These are phyloP conservation scores for Pseudopleuronectes americanus DNA, from an alignment of 2,797 vertebrate species.

Conservation along the genomic window DNA sequence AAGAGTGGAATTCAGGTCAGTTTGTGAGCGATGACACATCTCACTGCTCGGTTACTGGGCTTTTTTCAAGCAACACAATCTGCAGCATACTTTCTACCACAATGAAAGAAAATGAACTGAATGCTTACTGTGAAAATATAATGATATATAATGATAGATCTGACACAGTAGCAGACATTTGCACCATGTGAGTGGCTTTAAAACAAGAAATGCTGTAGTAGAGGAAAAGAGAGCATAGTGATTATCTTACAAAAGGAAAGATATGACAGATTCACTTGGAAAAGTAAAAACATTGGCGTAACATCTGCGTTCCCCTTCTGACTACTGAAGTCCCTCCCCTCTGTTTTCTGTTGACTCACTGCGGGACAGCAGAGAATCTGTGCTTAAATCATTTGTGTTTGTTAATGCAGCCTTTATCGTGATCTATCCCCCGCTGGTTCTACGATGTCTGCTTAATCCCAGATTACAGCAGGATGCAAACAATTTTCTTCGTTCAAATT, in stretches of 20 bases:
- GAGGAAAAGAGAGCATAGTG: not conserved
- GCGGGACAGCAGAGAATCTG: slow-evolving; percentile 7
- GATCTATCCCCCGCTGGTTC: slow-evolving; percentile 43
- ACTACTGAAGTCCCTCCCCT: not conserved
- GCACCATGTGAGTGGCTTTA: not conserved
- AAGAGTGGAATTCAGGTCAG: slow-evolving; percentile 67
- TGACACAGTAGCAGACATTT: not conserved
- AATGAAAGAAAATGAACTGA: not conserved
- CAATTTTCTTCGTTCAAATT: slow-evolving; percentile 34
- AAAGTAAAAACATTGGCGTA: not conserved
- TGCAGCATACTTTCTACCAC: not conserved
- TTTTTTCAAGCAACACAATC: slow-evolving; percentile 7
- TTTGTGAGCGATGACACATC: slow-evolving; percentile 59
- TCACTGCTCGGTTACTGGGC: slow-evolving; percentile 29
- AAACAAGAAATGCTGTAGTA: not conserved
- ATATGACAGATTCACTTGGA: not conserved
- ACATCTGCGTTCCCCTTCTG: not conserved
- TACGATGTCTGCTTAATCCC: slow-evolving; percentile 55
- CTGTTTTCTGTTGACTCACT: slow-evolving; percentile 8
- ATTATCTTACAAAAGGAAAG: not conserved
- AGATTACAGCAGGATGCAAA: slow-evolving; percentile 46
- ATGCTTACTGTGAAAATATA: slow-evolving; percentile 5
- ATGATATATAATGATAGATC: not conserved
- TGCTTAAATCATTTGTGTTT: slow-evolving; percentile 47
- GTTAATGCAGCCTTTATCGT: slow-evolving; percentile 35